Evolutionary conservation across 2,797 vertebrate species (phyloP), one percentile per base, ranked within the genome.

Genomic region (Betta splendens): DNA sequence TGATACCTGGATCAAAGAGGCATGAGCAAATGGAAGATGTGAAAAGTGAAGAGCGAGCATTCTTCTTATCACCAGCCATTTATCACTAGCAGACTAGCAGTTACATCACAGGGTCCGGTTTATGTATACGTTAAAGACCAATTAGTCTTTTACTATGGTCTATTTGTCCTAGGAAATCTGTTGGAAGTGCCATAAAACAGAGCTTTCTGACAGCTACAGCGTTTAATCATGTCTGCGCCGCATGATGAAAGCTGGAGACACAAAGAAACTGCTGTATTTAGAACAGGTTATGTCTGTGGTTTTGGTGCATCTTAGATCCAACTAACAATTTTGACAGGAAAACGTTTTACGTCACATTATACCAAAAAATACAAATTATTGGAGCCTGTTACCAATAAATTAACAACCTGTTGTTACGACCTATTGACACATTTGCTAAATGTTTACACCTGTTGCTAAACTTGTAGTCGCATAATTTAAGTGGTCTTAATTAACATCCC

Each of bases 1-100:
- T 13, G 31, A 32, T 20, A 9, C 36, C n/a, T 33, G 21, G 49
- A 51, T 51, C 15, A 59, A 54, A 72, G 35, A n/a, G 35, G n/a
- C 12, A 25, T 16, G n/a, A 37, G 61, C 2, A 21, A 3, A 23
- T 25, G 1, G 4, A 23, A 23, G 52, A 55, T 8, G 26, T 23
- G n/a, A 33, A 33, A 15, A 35, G 26, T 15, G 50, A 56, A 18
- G 23, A 36, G 13, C 9, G 10, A 18, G 11, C 9, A 20, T 12
- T 39, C 9, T 37, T 22, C n/a, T 16, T 9, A 3, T 35, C 35
- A 43, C 29, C 23, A 11, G n/a, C 8, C 23, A 8, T 11, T 20
- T 18, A 7, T 29, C 13, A 5, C 33, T 0, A 44, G 23, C 33
- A 20, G 11, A 10, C 3, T 2, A 25, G 3, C 2, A 26, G 10